A percentile compares a stretch with the other conserved stretches of the same genome.
Evolutionary conservation across 2,797 vertebrate species (phyloP).

Genomic region (Fundulus diaphanus): DNA sequence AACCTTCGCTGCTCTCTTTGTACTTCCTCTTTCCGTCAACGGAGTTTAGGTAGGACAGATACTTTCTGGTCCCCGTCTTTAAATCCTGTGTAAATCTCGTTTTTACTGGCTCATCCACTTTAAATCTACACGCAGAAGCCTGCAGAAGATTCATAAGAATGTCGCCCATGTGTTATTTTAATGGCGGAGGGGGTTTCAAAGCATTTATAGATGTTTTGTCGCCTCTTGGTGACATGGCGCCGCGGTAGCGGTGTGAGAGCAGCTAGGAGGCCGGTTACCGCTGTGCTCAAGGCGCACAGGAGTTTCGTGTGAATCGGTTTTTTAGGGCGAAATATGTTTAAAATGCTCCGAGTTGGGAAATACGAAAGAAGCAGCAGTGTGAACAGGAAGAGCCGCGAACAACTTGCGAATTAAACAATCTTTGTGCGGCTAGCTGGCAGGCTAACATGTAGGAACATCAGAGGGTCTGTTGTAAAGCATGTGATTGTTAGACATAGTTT

Average conservation of each 20-base stretch:
- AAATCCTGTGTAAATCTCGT: slow-evolving; percentile 73
- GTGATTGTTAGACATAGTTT: background rate
- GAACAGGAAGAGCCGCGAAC: background rate
- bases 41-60: slow-evolving; percentile 81
- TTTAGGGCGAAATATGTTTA: background rate
- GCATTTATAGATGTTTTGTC: background rate
- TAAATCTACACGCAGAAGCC: background rate
- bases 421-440: background rate
- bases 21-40: slow-evolving; percentile 85
- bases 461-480: background rate
- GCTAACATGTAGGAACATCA: background rate
- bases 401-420: background rate
- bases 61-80: background rate
- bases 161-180: slow-evolving; percentile 36
- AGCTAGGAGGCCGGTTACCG: slow-evolving; percentile 36
- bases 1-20: slow-evolving; percentile 34
- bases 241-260: slow-evolving; percentile 6
- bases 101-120: slow-evolving; percentile 69
- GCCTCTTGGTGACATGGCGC: slow-evolving; percentile 56
- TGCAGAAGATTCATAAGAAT: background rate
- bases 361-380: background rate
- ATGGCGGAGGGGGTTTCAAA: background rate
- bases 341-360: background rate
- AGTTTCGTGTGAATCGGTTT: background rate
- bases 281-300: too few species aligned